Evolutionary conservation across 2,113 vertebrate species (phyloP).

Genomic region (Neomonachus schauinslandi): DNA sequence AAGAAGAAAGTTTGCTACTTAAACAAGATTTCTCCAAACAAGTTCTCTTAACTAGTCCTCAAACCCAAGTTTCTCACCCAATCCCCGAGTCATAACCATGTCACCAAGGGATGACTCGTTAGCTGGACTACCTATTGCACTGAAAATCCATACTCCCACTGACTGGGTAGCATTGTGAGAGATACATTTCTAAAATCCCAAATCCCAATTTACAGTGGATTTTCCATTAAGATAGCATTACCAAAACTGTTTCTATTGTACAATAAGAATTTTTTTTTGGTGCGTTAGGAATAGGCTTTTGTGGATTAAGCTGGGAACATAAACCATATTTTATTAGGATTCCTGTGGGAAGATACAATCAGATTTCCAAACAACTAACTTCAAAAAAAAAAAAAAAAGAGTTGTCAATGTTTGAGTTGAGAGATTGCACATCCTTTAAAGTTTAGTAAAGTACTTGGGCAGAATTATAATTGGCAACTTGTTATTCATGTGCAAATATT

Average conservation of each 20-base stretch:
- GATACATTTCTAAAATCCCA: not conserved
- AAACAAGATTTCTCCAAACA: not conserved
- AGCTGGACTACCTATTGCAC: not conserved
- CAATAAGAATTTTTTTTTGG: not conserved
- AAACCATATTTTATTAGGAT: not conserved
- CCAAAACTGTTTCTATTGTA: not conserved
- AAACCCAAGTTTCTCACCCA: not conserved
- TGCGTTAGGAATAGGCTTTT: not conserved
- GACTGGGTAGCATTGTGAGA: not conserved
- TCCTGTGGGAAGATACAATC: not conserved
- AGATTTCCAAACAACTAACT: slow-evolving; percentile 8
- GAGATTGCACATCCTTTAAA: not conserved
- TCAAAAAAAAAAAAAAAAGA: not conserved
- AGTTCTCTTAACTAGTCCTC: not conserved
- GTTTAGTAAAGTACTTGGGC: not conserved
- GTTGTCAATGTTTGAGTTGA: not conserved
- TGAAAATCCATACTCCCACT: not conserved
- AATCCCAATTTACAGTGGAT: not conserved
- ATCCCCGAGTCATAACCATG: not conserved
- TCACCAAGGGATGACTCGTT: not conserved
- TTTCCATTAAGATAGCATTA: not conserved
- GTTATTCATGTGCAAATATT: not conserved
- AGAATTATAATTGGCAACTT: slow-evolving; percentile 22
- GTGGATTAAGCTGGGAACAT: not conserved
- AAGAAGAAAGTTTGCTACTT: not conserved